These are phyloP conservation scores for Phalloptychus januarius DNA, from an alignment of 2,797 vertebrate genomes.

Conservation along the genomic window DNA sequence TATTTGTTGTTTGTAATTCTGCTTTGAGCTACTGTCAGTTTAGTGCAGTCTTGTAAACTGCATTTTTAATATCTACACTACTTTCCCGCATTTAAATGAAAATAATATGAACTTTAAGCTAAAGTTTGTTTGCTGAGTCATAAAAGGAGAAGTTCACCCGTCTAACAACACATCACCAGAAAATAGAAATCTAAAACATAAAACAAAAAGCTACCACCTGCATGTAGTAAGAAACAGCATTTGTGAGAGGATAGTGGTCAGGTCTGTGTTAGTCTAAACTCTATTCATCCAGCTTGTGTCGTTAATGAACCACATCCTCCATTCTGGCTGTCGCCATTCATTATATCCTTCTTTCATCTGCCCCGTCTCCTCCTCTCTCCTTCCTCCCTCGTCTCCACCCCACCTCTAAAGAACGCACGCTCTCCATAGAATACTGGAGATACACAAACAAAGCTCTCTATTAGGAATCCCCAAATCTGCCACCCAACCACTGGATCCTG, in stretches of 20 bases:
- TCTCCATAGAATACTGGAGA: constrained; percentile 73
- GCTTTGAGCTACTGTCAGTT: background rate
- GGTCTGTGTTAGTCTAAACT: constrained; percentile 74
- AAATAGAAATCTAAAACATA: constrained; percentile 6
- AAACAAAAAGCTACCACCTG: constrained; percentile 56
- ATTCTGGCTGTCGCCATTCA: constrained; percentile 79
- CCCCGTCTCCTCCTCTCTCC: constrained; percentile 27
- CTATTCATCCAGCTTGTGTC: constrained; percentile 79
- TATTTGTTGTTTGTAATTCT: background rate
- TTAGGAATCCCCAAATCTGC: constrained; percentile 68
- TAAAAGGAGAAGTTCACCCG: constrained; percentile 25
- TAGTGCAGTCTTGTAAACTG: background rate
- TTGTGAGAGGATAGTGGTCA: constrained; percentile 66
- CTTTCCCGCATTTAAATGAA: background rate
- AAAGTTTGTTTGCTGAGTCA: constrained; percentile 37
- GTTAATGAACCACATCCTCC: constrained; percentile 85
- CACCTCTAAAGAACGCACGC: constrained; percentile 66
- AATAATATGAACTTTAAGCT: background rate
- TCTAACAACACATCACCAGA: constrained; percentile 29
- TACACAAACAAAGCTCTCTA: constrained; percentile 68
- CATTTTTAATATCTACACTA: background rate
- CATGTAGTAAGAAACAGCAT: constrained; percentile 53
- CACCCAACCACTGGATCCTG: constrained; percentile 67
- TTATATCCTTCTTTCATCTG: constrained; percentile 81
- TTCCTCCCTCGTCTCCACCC: constrained; percentile 27